Base-by-base conservation (phyloP, 2,797 vertebrate species). In the Cryptoprocta ferox region DNA sequence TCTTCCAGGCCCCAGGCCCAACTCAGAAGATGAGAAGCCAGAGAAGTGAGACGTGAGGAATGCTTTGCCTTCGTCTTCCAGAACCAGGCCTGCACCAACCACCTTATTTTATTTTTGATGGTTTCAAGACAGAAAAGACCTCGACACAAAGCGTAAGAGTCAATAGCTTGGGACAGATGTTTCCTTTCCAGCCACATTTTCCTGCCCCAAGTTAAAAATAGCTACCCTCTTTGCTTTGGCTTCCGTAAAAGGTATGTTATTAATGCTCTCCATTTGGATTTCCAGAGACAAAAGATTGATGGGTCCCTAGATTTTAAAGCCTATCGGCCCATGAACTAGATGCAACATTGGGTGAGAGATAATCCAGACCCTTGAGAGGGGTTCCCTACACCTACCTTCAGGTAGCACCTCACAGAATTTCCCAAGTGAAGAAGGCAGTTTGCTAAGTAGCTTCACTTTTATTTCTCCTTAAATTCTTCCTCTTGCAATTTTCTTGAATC, bases 151-250 rank as follows among this genome's bases (percentile, higher is more conserved):
- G 80, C 3, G 14, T 26, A 70, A 91, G 79, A 97, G 93, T 80
- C 75, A 98, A 66, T 87, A 97, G 93, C 87, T 89, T 91, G 94
- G 83, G 90, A 35, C 98, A 98, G 98, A 98, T 98, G 98, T 98
- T 99, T 98, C 98, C 98, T 98, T 97, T 98, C 94, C 93, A 98
- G 97, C 70, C 95, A 90, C 80, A 24, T 96, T 98, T 98, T 98
- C 98, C 98, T 98, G 83, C 32, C 32, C 84, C 16, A 0, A 10
- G 45, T 96, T 98, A 94, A 98, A 98, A 98, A 96, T 98, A 98
- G 95, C 28, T 48, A 68, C 30, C 32, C 37, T 95, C 56, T 91
- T 84, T 61, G 81, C 81, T 94, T 94, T 48, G 71, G 79, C 66
- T 75, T 85, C 70, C 45, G 86, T 90, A 93, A 94, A 70, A 95